Evolutionary conservation across 2,113 vertebrate genomes (phyloP).

Genomic region (Stomatorhinus ivindoensis): DNA sequence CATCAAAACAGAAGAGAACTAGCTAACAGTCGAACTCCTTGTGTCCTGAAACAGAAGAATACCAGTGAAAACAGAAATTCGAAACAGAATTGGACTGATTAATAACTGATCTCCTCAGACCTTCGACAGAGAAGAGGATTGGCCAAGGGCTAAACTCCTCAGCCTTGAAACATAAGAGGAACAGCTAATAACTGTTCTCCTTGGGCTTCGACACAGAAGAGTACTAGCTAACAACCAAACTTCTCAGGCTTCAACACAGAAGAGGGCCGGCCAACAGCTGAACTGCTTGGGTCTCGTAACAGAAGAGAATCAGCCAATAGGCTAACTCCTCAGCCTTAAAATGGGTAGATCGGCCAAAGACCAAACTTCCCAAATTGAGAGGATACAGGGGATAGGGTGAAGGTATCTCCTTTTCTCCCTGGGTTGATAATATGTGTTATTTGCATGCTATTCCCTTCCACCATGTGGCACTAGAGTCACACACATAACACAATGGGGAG

Average conservation of each 20-base stretch:
- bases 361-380: not conserved
- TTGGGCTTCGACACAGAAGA: no score
- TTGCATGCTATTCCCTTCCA: slow-evolving; percentile 57
- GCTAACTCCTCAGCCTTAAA: slow-evolving; percentile 4
- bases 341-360: not conserved
- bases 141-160: not conserved
- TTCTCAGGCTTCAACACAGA: not conserved
- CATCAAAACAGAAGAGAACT: not conserved
- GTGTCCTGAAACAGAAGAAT: not conserved
- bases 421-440: slow-evolving; percentile 48
- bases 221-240: not conserved
- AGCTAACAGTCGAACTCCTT: not conserved
- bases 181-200: not conserved
- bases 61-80: not conserved
- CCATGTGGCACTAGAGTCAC: slow-evolving; percentile 68
- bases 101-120: not conserved
- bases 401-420: slow-evolving; percentile 40
- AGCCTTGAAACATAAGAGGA: not conserved
- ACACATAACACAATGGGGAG: slow-evolving; percentile 44
- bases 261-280: not conserved
- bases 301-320: not conserved
- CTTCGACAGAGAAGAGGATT: not conserved
- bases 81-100: not conserved
- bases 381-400: slow-evolving; percentile 36
- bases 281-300: not conserved